Evolutionary conservation across 1,140 invertebrate genomes (phyloP).

Genomic region (Dryas iulia): DNA sequence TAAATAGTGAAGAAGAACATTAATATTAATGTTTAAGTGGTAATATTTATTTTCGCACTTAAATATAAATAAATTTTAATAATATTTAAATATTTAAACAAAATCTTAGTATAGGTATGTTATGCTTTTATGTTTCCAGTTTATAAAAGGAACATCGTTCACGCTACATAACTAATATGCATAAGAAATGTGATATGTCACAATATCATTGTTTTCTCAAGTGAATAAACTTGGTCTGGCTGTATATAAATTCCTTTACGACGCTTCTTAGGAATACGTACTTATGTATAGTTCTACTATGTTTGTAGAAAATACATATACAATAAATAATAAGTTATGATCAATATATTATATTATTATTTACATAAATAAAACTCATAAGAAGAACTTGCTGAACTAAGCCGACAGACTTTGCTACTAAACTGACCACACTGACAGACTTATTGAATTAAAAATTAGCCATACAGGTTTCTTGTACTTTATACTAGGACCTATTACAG

Average conservation of each 20-base stretch:
- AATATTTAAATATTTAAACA: not conserved
- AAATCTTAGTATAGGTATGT: conserved; percentile 2
- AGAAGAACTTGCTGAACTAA: too few relatives aligned
- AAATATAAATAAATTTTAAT: not conserved
- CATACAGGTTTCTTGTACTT: too few relatives aligned
- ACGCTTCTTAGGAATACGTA: not conserved
- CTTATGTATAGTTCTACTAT: not conserved
- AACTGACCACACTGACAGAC: too few relatives aligned
- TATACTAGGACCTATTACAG: too few relatives aligned
- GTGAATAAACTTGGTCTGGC: not conserved
- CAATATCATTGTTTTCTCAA: conserved; percentile 20
- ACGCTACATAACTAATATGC: conserved; percentile 23
- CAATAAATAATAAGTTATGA: too few relatives aligned
- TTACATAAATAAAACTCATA: too few relatives aligned
- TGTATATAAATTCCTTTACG: not conserved
- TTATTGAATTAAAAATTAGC: too few relatives aligned
- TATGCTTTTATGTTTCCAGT: conserved; percentile 14
- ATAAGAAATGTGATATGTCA: conserved; percentile 20
- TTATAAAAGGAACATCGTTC: conserved; percentile 16
- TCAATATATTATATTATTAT: too few relatives aligned
- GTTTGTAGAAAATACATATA: not conserved
- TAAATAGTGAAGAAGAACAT: not conserved
- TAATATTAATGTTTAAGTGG: not conserved
- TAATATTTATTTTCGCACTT: not conserved
- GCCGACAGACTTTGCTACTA: too few relatives aligned